Conservation (phyloP, 2,888 invertebrate species). For the Hirtodrosophila confusa region DNA sequence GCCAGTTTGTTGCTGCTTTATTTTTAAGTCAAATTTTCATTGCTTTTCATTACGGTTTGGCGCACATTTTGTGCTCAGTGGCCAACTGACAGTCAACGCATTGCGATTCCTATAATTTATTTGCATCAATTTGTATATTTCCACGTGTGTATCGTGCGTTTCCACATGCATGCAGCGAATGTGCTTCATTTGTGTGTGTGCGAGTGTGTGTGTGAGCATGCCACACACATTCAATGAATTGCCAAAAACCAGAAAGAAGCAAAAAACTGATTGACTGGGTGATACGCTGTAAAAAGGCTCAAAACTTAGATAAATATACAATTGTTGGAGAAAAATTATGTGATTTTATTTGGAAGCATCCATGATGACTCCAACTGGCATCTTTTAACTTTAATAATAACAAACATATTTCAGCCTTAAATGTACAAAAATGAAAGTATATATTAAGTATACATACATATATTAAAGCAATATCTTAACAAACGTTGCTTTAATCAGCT, state of each 20-base stretch:
- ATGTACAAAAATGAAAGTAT: no score
- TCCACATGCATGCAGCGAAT: constrained; percentile 14
- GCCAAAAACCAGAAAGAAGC: not conserved
- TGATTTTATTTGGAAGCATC: no score
- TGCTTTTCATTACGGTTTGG: constrained; percentile 54
- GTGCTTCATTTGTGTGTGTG: not conserved
- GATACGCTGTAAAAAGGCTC: not conserved
- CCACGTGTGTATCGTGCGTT: constrained; percentile 6
- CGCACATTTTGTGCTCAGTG: constrained; percentile 58
- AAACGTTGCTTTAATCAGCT: no score
- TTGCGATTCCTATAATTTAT: constrained; percentile 69
- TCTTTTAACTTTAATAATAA: no score
- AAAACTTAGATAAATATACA: not conserved
- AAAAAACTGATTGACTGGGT: not conserved
- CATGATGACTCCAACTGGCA: no score
- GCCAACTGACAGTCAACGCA: constrained; percentile 73
- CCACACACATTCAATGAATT: constrained; percentile 53
- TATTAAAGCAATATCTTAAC: no score
- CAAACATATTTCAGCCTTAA: no score
- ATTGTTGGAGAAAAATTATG: no score
- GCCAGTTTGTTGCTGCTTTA: constrained; percentile 13
- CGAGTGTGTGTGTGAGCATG: not conserved
- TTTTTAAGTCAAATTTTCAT: constrained; percentile 51
- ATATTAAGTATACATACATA: no score
- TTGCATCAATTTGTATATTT: constrained; percentile 64